phyloP scores from a whole-genome alignment of 2,113 vertebrate species.

The Gulo gulo region DNA sequence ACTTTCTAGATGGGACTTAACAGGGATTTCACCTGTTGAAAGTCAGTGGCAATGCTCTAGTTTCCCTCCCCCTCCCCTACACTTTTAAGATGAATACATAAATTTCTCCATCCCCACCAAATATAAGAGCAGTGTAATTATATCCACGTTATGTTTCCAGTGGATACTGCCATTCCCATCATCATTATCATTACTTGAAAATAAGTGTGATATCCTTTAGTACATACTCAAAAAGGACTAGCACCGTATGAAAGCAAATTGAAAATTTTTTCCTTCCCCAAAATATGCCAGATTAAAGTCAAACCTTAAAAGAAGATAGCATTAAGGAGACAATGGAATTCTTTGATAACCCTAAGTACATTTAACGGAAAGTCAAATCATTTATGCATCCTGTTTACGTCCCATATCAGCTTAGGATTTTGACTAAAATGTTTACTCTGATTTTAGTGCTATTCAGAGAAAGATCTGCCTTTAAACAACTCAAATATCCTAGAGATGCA shows the following conservation, averaged over 20 bases:
- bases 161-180: background rate
- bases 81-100: constrained; percentile 2
- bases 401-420: background rate
- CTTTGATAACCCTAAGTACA: constrained; percentile 18
- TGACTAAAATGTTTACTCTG: constrained; percentile 13
- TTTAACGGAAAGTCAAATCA: constrained; percentile 28
- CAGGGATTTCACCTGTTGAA: constrained; percentile 58
- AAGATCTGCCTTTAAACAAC: constrained; percentile 7
- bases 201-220: background rate
- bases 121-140: constrained; percentile 33
- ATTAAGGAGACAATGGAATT: constrained; percentile 35
- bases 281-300: constrained; percentile 29
- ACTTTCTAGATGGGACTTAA: constrained; percentile 34
- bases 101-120: background rate
- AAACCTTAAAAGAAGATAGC: constrained; percentile 32
- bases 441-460: constrained; percentile 43
- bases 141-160: background rate
- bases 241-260: constrained; percentile 16
- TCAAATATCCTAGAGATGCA: background rate
- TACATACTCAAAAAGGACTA: constrained; percentile 28
- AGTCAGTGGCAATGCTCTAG: background rate
- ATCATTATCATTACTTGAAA: constrained; percentile 2
- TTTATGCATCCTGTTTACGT: background rate
- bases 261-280: background rate
- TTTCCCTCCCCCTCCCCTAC: background rate